Conservation (phyloP, 2,113 vertebrate species). For the Istiophorus platypterus region DNA sequence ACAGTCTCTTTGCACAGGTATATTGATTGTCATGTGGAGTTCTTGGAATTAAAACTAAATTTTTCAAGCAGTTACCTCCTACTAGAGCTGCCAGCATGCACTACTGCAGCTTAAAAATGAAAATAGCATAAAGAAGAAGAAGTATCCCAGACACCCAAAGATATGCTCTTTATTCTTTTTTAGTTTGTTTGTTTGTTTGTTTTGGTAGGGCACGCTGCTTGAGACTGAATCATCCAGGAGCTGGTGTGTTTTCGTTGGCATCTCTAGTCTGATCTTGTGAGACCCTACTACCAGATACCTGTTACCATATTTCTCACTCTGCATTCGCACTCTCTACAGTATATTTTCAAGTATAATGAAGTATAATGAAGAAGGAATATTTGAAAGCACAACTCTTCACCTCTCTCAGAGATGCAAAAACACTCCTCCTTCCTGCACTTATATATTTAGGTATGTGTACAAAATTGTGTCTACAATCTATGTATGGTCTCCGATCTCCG, state of each 20-base stretch:
- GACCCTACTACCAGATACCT: background rate
- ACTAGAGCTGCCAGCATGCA: background rate
- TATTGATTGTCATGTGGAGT: background rate
- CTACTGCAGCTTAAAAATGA: background rate
- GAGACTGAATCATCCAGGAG: background rate
- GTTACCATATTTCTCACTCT: background rate
- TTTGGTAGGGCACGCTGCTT: background rate
- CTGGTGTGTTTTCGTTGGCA: background rate
- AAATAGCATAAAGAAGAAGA: constrained; percentile 19
- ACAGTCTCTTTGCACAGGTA: background rate
- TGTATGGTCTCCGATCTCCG: constrained; percentile 52
- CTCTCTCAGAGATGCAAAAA: background rate
- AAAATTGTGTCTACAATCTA: constrained; percentile 51
- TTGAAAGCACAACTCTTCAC: background rate
- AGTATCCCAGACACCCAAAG: background rate
- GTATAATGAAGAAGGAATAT: background rate
- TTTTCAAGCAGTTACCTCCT: constrained; percentile 2
- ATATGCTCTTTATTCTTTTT: constrained; percentile 14
- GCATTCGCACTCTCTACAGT: too few relatives aligned
- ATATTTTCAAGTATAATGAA: too few relatives aligned
- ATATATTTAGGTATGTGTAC: constrained; percentile 33
- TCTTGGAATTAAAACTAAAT: background rate
- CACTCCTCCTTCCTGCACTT: background rate
- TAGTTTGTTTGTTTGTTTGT: background rate
- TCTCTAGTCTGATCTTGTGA: background rate